These are phyloP conservation scores for Drosophila ohnishii DNA, from an alignment of 1,140 invertebrate species.

Conservation along the genomic window DNA sequence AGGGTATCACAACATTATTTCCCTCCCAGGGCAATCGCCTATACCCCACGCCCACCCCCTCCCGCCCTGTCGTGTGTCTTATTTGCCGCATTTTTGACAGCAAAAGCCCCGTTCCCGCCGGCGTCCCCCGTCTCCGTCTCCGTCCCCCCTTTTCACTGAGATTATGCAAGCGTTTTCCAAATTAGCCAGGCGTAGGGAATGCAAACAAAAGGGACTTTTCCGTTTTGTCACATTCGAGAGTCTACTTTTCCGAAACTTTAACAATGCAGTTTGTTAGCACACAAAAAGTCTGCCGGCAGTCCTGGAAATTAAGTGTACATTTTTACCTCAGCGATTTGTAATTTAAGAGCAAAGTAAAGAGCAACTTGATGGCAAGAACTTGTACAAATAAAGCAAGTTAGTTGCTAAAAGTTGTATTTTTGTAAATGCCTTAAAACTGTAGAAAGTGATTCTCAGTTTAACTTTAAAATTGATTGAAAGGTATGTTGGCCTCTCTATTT, in stretches of 20 bases:
- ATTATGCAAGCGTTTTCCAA: constrained; percentile 56
- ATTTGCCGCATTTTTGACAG: constrained; percentile 70
- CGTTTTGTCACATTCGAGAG: constrained; percentile 28
- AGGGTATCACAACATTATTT: constrained; percentile 14
- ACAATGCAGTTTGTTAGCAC: constrained; percentile 15
- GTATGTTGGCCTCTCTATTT: too few relatives aligned
- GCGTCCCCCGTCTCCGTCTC: not conserved
- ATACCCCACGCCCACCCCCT: not conserved
- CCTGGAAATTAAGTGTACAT: constrained; percentile 2
- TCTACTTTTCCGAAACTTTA: constrained; percentile 17
- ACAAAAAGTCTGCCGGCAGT: not conserved
- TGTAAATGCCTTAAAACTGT: not conserved
- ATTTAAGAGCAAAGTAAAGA: not conserved
- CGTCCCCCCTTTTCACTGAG: not conserved
- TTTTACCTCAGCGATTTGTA: constrained; percentile 7
- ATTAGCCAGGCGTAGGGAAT: constrained; percentile 34
- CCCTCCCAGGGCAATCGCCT: constrained; percentile 16
- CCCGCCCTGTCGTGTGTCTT: constrained; percentile 37
- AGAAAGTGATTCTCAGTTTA: not conserved
- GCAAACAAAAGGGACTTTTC: constrained; percentile 36
- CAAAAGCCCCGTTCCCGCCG: constrained; percentile 2
- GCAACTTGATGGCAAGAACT: not conserved
- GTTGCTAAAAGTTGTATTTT: not conserved
- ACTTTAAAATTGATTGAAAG: not conserved
- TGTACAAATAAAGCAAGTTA: not conserved